phyloP scores from a whole-genome alignment of 2,113 vertebrate genomes.

The Poeciliopsis occidentalis region DNA sequence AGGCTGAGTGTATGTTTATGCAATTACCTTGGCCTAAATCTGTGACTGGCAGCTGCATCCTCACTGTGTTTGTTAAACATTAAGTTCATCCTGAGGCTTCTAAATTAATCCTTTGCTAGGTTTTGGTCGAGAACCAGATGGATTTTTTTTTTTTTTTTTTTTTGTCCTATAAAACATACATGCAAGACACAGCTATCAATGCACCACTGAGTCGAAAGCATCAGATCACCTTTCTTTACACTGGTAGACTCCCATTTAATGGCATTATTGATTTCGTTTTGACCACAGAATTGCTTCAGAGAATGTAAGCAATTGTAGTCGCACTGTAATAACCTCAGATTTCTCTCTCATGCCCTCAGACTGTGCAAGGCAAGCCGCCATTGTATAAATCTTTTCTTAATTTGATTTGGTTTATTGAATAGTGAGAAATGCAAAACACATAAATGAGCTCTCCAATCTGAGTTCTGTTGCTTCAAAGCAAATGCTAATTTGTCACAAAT shows the following conservation, averaged over 20 bases:
- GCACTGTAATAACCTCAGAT: slow-evolving; percentile 6
- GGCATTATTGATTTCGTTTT: slow-evolving; percentile 32
- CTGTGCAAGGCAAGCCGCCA: slow-evolving; percentile 4
- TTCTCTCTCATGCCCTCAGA: slow-evolving; percentile 1
- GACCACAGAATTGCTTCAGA: slow-evolving; percentile 15
- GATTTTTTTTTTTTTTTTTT: not conserved
- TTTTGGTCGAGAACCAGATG: not conserved
- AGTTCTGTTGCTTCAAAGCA: not conserved
- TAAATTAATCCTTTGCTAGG: slow-evolving; percentile 21
- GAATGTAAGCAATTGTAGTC: slow-evolving; percentile 22
- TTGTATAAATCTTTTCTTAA: slow-evolving; percentile 35
- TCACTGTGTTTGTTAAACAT: not conserved
- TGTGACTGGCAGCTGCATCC: too few species aligned
- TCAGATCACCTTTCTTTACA: slow-evolving; percentile 29
- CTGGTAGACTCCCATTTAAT: slow-evolving; percentile 19
- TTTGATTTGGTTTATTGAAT: slow-evolving; percentile 1
- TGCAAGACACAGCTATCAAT: slow-evolving; percentile 3
- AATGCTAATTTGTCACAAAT: not conserved
- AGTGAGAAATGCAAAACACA: not conserved
- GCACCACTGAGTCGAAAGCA: not conserved
- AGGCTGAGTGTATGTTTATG: too few species aligned
- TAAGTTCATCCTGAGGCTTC: slow-evolving; percentile 9
- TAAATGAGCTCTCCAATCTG: not conserved
- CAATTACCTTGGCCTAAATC: too few species aligned
- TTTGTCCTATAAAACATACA: not conserved